phyloP scores from a whole-genome alignment of 2,113 vertebrate genomes.

The Pluvianellus socialis region DNA sequence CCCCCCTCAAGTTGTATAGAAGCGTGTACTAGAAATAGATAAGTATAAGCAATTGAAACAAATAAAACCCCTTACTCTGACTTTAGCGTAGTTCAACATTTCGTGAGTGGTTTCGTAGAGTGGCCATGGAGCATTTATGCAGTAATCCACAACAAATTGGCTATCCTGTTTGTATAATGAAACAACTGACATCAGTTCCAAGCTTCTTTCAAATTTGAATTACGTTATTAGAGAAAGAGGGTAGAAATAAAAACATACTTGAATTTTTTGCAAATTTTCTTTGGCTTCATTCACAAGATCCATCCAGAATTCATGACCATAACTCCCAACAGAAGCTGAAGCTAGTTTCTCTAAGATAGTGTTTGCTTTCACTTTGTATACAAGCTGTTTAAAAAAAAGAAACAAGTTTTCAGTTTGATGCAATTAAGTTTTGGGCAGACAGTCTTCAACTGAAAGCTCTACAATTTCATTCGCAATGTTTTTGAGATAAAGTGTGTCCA shows the following conservation, averaged over 20 bases:
- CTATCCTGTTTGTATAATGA: constrained; percentile 79
- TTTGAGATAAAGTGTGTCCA: background rate
- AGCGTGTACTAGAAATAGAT: background rate
- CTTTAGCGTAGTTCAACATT: constrained; percentile 87
- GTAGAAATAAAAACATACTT: constrained; percentile 64
- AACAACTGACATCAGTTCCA: background rate
- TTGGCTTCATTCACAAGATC: constrained; percentile 88
- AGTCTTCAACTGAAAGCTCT: background rate
- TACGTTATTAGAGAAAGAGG: background rate
- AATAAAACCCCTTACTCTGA: constrained; percentile 65
- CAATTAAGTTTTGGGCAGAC: background rate
- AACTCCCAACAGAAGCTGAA: constrained; percentile 75
- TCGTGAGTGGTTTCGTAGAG: constrained; percentile 89
- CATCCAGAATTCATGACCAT: constrained; percentile 72
- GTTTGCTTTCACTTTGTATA: constrained; percentile 94
- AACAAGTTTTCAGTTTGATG: background rate
- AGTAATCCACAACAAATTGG: constrained; percentile 91
- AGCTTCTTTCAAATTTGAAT: background rate
- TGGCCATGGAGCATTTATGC: constrained; percentile 89
- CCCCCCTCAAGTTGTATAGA: background rate
- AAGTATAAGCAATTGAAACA: background rate
- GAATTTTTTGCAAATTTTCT: constrained; percentile 88
- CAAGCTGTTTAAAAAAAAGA: constrained; percentile 76
- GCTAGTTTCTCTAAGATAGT: constrained; percentile 88
- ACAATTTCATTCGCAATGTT: background rate